Evolutionary conservation across 2,888 invertebrate genomes (phyloP), one percentile per base, ranked within the genome.

Genomic region (Endomychus coccineus): DNA sequence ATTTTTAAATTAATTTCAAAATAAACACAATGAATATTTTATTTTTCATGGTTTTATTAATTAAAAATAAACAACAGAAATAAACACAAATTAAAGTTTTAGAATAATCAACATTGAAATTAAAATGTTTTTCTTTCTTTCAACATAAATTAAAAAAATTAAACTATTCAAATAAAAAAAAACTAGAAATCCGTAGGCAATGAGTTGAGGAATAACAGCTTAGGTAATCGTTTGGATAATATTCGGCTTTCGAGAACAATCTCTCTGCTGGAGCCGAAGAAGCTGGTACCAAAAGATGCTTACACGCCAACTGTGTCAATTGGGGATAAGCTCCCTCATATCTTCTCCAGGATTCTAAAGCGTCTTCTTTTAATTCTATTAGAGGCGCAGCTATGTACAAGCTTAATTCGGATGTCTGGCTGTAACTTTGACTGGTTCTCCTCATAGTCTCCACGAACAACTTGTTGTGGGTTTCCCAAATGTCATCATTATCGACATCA

Each of bases 311-410:
- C 12, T 38, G 12, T n/a, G 33, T 13, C 14, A 39, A 13, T 16
- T 34, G 4, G 12, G 39, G 39, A 21, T 17, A 34, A 34, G 19
- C 23, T 15, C 12, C 14, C 40, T 45, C 42, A 45, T 39, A 45
- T 40, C 44, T 46, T 48, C 27, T 47, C 46, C 46, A 50, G 42
- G 36, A 40, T 43, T 50, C 44, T 43, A 47, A 42, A 43, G 41
- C 11, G 36, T 47, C 50, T 42, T 40, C 44, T 42, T 44, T 49
- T 39, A 46, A 40, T 21, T 41, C 39, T 44, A 42, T 40, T 44
- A 44, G 42, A 43, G 42, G 40, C 31, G 39, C 45, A 43, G 44
- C 39, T 23, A 34, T 27, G 29, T 29, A 40, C 16, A 34, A 19
- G 39, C 21, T 39, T 33, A 44, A 45, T 41, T 43, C 41, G 3